These are phyloP conservation scores for Diploscapter pachys DNA, from an alignment of 1,140 invertebrate genomes.

Conservation along the genomic window DNA sequence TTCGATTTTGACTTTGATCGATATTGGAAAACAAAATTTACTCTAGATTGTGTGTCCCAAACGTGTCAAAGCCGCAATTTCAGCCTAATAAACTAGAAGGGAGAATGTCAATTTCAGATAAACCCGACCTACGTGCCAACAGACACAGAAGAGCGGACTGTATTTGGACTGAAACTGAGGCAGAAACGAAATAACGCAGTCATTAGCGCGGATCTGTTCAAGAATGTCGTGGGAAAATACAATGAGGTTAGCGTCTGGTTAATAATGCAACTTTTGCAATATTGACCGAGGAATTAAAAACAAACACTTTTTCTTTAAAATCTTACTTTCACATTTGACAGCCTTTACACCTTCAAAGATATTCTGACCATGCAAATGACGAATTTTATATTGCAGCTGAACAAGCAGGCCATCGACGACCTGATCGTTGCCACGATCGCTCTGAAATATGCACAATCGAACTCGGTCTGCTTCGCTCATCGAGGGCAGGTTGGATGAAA, in stretches of 20 bases:
- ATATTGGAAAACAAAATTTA: no score
- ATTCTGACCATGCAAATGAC: no score
- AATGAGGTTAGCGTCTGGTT: slow-evolving; percentile 60
- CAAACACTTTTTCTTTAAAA: no score
- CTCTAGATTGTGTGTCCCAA: no score
- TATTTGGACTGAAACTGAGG: slow-evolving; percentile 86
- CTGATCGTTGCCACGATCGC: slow-evolving; percentile 91
- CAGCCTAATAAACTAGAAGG: not conserved
- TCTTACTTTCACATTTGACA: no score
- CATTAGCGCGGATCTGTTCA: slow-evolving; percentile 76
- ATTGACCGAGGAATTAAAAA: no score
- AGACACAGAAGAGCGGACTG: slow-evolving; percentile 75
- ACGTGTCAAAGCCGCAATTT: no score
- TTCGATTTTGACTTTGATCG: no score
- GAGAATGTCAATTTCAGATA: slow-evolving; percentile 67
- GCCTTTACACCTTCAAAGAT: no score
- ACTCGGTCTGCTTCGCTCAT: slow-evolving; percentile 86
- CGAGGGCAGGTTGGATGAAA: slow-evolving; percentile 70
- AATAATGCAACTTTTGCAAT: no score
- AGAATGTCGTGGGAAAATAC: slow-evolving; percentile 76
- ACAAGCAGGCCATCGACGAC: slow-evolving; percentile 76
- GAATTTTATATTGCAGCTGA: slow-evolving; percentile 62
- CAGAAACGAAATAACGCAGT: slow-evolving; percentile 84
- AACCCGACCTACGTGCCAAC: slow-evolving; percentile 79
- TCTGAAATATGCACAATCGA: slow-evolving; percentile 95